These are phyloP conservation scores for Trigoniulus corallinus DNA, from an alignment of 1,140 invertebrate species.

Conservation along the genomic window DNA sequence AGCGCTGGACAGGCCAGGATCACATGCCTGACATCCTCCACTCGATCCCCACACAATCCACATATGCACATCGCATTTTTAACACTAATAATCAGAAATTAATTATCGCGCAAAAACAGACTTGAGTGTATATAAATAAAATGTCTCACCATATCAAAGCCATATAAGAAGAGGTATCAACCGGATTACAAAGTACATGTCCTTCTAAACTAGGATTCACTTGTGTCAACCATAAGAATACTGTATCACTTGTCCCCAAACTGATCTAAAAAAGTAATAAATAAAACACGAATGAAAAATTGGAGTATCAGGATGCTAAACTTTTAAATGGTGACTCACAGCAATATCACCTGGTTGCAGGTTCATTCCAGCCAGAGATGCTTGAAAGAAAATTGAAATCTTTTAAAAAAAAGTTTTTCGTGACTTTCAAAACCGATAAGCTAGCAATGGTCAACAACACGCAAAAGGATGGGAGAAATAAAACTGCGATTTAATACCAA, in stretches of 20 bases:
- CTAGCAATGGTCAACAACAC: no score
- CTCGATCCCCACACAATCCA: background rate
- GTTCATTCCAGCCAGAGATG: constrained; percentile 52
- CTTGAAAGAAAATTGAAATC: constrained; percentile 15
- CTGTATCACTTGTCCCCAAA: constrained; percentile 81
- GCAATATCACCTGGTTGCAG: constrained; percentile 63
- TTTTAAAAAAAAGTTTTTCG: background rate
- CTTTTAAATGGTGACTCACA: constrained; percentile 27
- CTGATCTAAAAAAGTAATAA: constrained; percentile 30
- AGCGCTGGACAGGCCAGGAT: no score
- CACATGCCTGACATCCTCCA: no score
- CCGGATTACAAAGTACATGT: constrained; percentile 72
- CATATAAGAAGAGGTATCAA: constrained; percentile 59
- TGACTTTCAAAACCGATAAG: constrained; percentile 2
- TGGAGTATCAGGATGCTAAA: background rate
- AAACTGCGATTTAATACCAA: no score
- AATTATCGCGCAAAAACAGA: no score
- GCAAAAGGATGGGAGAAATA: no score
- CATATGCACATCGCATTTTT: background rate
- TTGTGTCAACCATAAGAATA: constrained; percentile 59
- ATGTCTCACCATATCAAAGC: constrained; percentile 58
- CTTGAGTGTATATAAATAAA: background rate
- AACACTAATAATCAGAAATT: no score
- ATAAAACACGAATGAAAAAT: constrained; percentile 4
- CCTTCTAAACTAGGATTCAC: constrained; percentile 48